These are phyloP conservation scores for Penaeus indicus DNA, from an alignment of 1,140 invertebrate genomes.

Conservation along the genomic window DNA sequence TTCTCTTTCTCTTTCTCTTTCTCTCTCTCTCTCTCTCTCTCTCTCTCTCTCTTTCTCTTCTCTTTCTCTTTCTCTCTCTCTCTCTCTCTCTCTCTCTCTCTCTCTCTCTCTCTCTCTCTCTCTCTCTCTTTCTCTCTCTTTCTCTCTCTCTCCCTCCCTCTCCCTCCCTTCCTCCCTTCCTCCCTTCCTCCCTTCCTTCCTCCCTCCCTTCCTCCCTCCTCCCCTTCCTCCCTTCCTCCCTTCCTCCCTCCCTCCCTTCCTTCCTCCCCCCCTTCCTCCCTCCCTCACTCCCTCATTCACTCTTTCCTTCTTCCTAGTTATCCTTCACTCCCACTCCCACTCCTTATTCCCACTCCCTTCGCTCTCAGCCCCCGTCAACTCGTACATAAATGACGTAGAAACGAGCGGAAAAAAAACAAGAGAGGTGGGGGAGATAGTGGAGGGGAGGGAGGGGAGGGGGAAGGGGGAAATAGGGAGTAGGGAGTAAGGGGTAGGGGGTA, in stretches of 20 bases:
- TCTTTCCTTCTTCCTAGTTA: neutral
- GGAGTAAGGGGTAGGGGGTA: no score
- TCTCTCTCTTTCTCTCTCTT: slow-evolving; percentile 20
- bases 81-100: no score
- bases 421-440: no score
- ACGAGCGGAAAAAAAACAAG: no score
- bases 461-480: no score
- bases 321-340: neutral
- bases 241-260: neutral
- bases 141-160: neutral
- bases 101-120: slow-evolving; percentile 12
- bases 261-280: neutral
- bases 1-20: neutral
- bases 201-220: neutral
- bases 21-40: slow-evolving; percentile 17
- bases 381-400: no score
- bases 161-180: slow-evolving; percentile 1
- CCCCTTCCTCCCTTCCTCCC: neutral
- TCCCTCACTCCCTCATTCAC: slow-evolving; percentile 9
- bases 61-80: no score
- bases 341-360: neutral
- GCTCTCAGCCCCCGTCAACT: no score
- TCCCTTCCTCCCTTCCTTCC: neutral
- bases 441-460: no score
- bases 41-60: neutral